A percentile compares a stretch with the other conserved stretches of the same genome.
phyloP scores from a whole-genome alignment of 2,888 invertebrate species.

The Acanthosepion pharaonis region DNA sequence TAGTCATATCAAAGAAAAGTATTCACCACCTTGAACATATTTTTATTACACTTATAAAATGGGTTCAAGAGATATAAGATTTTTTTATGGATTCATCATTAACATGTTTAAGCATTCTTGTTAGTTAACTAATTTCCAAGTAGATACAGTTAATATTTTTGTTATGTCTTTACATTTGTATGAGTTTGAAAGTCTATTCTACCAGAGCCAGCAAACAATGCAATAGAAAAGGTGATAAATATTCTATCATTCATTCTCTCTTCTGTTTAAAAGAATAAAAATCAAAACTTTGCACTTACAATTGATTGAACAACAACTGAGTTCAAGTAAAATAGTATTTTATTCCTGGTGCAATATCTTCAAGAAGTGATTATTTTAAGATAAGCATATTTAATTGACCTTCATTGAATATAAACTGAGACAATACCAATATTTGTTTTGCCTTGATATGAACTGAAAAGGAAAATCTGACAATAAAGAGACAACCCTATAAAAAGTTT shows the following conservation, averaged over 20 bases:
- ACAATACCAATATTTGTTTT: too few relatives aligned
- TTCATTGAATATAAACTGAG: too few relatives aligned
- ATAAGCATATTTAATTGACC: too few relatives aligned
- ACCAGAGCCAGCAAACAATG: too few relatives aligned
- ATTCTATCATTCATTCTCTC: too few relatives aligned
- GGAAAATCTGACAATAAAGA: too few relatives aligned
- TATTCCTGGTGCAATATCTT: not conserved
- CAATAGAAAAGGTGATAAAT: too few relatives aligned
- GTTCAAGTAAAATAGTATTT: not conserved
- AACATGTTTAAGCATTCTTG: too few relatives aligned
- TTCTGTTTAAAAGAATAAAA: too few relatives aligned
- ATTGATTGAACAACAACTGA: not conserved
- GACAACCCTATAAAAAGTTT: too few relatives aligned
- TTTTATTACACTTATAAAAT: conserved; percentile 11
- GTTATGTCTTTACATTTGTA: not conserved
- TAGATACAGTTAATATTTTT: not conserved
- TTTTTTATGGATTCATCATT: not conserved
- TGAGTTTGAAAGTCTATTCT: not conserved
- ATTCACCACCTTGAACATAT: not conserved
- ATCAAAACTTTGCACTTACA: not conserved
- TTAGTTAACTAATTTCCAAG: conserved; percentile 33
- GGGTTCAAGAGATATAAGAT: not conserved
- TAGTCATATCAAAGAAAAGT: conserved; percentile 23
- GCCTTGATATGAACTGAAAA: too few relatives aligned
- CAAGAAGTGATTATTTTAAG: not conserved